Evolutionary conservation across 2,113 vertebrate species (phyloP).

Genomic region (Ciconia stormi): DNA sequence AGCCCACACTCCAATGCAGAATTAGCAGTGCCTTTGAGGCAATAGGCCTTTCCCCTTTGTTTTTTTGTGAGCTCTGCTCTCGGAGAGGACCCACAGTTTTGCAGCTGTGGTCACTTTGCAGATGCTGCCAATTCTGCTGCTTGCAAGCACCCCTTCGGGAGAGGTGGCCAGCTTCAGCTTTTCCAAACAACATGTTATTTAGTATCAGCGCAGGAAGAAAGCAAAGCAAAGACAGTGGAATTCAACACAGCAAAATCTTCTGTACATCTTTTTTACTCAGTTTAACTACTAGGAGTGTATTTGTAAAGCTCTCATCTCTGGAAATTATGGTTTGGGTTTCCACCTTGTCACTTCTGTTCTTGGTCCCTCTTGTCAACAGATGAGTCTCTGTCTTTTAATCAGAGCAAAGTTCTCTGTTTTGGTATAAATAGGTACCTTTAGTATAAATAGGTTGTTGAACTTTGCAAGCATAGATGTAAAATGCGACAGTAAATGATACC

Average conservation of each 20-base stretch:
- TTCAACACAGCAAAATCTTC: background rate
- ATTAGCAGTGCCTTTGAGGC: background rate
- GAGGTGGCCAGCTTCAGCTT: background rate
- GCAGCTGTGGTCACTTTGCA: background rate
- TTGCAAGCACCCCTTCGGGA: background rate
- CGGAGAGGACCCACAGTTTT: background rate
- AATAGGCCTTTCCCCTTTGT: accelerated
- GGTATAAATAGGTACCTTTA: background rate
- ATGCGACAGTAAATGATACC: background rate
- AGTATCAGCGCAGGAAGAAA: background rate
- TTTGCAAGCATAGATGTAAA: background rate
- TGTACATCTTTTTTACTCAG: background rate
- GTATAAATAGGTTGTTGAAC: background rate
- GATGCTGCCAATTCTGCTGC: background rate
- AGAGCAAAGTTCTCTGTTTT: background rate
- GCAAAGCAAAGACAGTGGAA: background rate
- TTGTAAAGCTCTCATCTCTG: background rate
- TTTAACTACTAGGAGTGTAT: background rate
- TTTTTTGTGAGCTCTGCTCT: background rate
- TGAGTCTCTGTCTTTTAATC: background rate
- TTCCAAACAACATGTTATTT: background rate
- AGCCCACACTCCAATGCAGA: background rate
- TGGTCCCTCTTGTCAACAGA: background rate
- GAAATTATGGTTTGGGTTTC: background rate
- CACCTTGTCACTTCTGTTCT: background rate